Base-by-base conservation (phyloP, 2,888 invertebrate genomes). In the Heteropelma amictum region DNA sequence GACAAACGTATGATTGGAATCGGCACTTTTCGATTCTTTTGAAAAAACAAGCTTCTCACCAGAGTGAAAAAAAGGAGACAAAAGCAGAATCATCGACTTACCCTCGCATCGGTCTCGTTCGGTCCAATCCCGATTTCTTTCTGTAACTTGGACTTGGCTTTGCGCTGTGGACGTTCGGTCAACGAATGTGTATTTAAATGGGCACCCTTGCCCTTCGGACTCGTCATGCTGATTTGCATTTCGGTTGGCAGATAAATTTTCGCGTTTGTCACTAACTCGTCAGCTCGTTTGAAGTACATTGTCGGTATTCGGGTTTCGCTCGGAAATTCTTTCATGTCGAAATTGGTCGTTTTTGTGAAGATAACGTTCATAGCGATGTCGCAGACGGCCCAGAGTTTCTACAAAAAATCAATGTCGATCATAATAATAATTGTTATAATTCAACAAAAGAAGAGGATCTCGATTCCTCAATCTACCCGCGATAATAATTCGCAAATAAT, bases 361-460 rank as follows among this genome's bases (percentile, higher is more conserved):
- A 99, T 93, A 84, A 99, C 92, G 54, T 96, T 95, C 91, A 97
- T 94, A 12, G 98, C 96, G 79, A 99, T 91, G 91, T 99, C 99
- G 91, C 98, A 98, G 63, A 97, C 93, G 26, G 98, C 96, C 95
- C 98, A 99, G 88, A 99, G 90, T 95, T 97, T 98, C 97, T 98
- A 89, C 0, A 89, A 78, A 70, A 12, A 42, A 40, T 10, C 7
- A 45, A 64, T 40, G 26, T 19, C n/a, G n/a, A 49, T 49, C 21
- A 21, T 49, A 17, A 38, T 5, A 38, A 3, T 14, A 14, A 12
- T 7, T 14, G 38, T n/a, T n/a, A n/a, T n/a, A n/a, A n/a, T n/a
- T n/a, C n/a, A n/a, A n/a, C n/a, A n/a, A n/a, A n/a, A n/a, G n/a
- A n/a, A n/a, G n/a, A n/a, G n/a, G n/a, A n/a, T n/a, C n/a, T n/a